Percentiles rank a stretch among this genome's conserved stretches.
These are phyloP conservation scores for Drosophila ananassae DNA, from an alignment of 1,140 invertebrate species.

Conservation along the genomic window DNA sequence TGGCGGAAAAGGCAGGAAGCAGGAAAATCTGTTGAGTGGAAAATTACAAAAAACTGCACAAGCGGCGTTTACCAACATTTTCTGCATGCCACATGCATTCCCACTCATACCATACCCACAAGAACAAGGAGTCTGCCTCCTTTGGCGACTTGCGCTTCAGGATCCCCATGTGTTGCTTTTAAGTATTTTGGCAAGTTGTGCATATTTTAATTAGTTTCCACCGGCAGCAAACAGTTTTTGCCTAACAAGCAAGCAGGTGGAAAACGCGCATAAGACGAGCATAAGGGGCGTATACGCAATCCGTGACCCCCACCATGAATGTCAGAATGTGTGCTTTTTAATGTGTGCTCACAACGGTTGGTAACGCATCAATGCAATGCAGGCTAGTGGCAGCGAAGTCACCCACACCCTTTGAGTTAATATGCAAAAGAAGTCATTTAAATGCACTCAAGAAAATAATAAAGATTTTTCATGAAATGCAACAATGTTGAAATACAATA, in stretches of 20 bases:
- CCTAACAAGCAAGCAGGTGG: constrained; percentile 44
- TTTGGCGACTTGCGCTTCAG: constrained; percentile 1
- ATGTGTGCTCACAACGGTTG: constrained; percentile 1
- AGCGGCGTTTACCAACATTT: constrained; percentile 67
- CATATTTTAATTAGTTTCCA: constrained; percentile 79
- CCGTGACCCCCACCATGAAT: constrained; percentile 17
- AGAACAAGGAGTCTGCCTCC: constrained; percentile 14
- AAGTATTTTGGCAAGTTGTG: constrained; percentile 79
- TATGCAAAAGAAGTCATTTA: neutral
- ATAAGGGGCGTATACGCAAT: constrained; percentile 56
- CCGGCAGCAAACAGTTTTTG: constrained; percentile 48
- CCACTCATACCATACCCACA: neutral
- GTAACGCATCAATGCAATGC: constrained; percentile 5
- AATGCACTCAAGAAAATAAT: neutral
- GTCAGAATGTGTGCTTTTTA: constrained; percentile 9
- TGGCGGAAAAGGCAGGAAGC: constrained; percentile 13
- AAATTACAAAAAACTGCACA: constrained; percentile 77
- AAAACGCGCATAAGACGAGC: constrained; percentile 22
- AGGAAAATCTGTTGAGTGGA: constrained; percentile 71
- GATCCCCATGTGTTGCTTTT: constrained; percentile 45
- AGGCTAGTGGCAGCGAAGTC: neutral
- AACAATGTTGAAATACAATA: too few relatives aligned
- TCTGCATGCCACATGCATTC: constrained; percentile 31
- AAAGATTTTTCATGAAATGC: too few relatives aligned
- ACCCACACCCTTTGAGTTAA: neutral